These are phyloP conservation scores for Babyrousa celebensis DNA, from an alignment of 2,797 vertebrate genomes.

Conservation along the genomic window DNA sequence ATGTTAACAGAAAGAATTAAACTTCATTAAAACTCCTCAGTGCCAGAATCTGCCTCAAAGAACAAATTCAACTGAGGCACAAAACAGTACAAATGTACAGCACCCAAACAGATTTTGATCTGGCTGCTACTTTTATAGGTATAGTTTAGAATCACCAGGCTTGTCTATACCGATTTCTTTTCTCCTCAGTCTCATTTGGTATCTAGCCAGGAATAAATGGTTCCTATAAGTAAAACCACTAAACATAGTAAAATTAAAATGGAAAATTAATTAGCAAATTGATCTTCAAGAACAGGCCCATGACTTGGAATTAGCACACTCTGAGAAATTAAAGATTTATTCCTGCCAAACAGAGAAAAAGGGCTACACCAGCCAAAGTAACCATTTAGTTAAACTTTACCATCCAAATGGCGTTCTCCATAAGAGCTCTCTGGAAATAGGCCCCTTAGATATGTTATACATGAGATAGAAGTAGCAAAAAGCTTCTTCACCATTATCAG, in stretches of 20 bases:
- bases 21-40: constrained; percentile 64
- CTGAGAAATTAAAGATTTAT: constrained; percentile 57
- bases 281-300: constrained; percentile 42
- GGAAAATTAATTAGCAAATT: constrained; percentile 74
- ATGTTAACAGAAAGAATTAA: constrained; percentile 47
- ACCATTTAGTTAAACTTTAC: constrained; percentile 88
- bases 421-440: constrained; percentile 97
- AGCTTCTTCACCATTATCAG: constrained; percentile 95
- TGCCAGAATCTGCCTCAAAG: constrained; percentile 67
- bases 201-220: constrained; percentile 67
- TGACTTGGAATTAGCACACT: constrained; percentile 42
- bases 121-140: constrained; percentile 19
- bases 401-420: constrained; percentile 94
- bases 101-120: constrained; percentile 37
- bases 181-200: constrained; percentile 60
- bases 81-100: constrained; percentile 38
- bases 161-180: constrained; percentile 25
- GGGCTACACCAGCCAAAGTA: background rate
- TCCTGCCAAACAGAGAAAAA: constrained; percentile 59
- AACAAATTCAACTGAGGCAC: constrained; percentile 59
- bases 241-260: constrained; percentile 74
- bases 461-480: constrained; percentile 95
- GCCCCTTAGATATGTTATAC: constrained; percentile 96
- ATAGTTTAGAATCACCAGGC: constrained; percentile 48
- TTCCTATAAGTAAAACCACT: constrained; percentile 73